Conservation (phyloP, 2,888 invertebrate genomes). For the Conistra vaccinii region DNA sequence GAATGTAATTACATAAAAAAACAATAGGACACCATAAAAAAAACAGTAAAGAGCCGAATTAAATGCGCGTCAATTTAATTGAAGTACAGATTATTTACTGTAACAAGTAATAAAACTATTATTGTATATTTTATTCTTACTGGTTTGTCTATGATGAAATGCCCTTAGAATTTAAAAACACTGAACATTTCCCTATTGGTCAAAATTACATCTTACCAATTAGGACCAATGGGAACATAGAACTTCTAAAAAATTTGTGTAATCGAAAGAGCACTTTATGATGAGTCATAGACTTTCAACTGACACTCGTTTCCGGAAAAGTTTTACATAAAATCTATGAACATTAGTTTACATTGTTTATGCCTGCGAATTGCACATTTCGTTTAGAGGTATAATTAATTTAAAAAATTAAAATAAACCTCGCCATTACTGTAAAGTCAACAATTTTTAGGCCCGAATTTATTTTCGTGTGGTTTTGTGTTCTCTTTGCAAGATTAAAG, state of each 20-base stretch:
- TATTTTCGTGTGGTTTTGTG: conserved; percentile 30
- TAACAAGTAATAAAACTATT: neutral
- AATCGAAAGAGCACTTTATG: conserved; percentile 78
- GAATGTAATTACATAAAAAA: too few relatives aligned
- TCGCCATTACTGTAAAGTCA: neutral
- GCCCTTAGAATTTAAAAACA: conserved; percentile 45
- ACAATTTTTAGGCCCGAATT: neutral
- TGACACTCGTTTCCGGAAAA: conserved; percentile 90
- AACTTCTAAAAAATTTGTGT: conserved; percentile 56
- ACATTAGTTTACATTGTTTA: conserved; percentile 77
- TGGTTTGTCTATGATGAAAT: conserved; percentile 54
- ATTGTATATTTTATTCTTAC: neutral
- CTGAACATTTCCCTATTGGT: conserved; percentile 66
- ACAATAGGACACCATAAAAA: too few relatives aligned
- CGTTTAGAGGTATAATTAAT: conserved; percentile 23
- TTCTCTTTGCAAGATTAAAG: conserved; percentile 42
- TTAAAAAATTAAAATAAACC: neutral
- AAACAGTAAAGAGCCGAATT: neutral
- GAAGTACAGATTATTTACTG: neutral
- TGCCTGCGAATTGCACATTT: conserved; percentile 68
- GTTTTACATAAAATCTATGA: conserved; percentile 82
- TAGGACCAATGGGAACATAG: conserved; percentile 64
- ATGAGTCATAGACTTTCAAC: conserved; percentile 88
- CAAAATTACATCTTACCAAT: rapidly evolving
- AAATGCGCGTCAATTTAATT: too few relatives aligned